Conservation (phyloP, 1,140 invertebrate genomes). For the Theocolax elegans region DNA sequence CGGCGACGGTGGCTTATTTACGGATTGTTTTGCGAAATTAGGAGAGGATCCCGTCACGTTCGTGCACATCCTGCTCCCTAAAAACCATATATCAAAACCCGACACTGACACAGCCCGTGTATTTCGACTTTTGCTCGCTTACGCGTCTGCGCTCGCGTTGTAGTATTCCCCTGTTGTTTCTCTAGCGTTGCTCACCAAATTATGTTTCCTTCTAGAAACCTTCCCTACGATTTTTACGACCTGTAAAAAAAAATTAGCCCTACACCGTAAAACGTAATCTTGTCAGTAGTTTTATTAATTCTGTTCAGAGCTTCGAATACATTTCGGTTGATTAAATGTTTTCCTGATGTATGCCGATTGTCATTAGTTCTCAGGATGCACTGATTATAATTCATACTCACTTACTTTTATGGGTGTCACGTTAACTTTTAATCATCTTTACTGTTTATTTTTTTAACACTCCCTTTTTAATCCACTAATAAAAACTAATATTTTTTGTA, state of each 20-base stretch:
- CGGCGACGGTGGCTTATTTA: constrained; percentile 50
- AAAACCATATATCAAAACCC: constrained; percentile 44
- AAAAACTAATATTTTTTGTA: too few species aligned
- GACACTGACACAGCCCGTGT: constrained; percentile 11
- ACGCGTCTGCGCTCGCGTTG: not conserved
- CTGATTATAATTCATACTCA: too few species aligned
- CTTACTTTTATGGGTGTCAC: too few species aligned
- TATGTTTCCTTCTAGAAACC: constrained; percentile 14
- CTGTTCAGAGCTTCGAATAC: too few species aligned
- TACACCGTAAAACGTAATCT: not conserved
- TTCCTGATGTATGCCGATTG: too few species aligned
- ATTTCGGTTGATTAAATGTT: too few species aligned
- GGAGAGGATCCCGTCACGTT: constrained; percentile 47
- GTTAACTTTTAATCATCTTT: too few species aligned
- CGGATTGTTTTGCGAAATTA: constrained; percentile 59
- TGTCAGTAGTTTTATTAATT: too few species aligned
- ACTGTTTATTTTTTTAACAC: too few species aligned
- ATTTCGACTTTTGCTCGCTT: not conserved
- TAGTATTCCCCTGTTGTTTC: not conserved
- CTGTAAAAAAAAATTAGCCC: constrained; percentile 14
- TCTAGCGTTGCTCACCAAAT: constrained; percentile 10
- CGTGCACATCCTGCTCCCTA: constrained; percentile 2
- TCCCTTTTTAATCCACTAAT: too few species aligned
- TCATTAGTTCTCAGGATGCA: too few species aligned
- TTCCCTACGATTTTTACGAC: constrained; percentile 21